Percentiles rank a stretch among this genome's conserved stretches.
Evolutionary conservation across 2,888 invertebrate genomes (phyloP).

Genomic region (Germaria angustata): DNA sequence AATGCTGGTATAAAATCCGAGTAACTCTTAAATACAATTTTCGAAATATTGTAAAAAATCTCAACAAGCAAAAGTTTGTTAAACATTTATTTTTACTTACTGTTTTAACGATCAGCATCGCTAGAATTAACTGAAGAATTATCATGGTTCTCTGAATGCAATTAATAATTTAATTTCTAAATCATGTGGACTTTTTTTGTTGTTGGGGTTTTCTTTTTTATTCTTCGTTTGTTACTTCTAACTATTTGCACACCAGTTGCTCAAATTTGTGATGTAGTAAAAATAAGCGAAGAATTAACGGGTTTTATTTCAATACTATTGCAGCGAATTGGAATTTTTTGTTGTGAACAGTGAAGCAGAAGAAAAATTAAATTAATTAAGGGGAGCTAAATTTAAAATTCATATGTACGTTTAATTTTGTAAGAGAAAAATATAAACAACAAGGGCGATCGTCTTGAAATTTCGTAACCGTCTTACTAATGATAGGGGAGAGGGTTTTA

Average conservation of each 20-base stretch:
- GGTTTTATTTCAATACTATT: constrained; percentile 31
- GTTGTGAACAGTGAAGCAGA: background rate
- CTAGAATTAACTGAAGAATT: constrained; percentile 22
- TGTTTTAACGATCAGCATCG: constrained; percentile 3
- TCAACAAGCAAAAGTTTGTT: too few relatives aligned
- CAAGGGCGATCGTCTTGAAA: too few relatives aligned
- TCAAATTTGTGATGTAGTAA: background rate
- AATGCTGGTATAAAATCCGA: constrained; percentile 43
- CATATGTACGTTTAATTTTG: too few relatives aligned
- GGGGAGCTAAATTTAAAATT: too few relatives aligned
- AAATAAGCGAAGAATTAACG: constrained; percentile 39
- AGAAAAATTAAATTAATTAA: too few relatives aligned
- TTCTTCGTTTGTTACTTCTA: background rate
- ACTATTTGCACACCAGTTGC: constrained; percentile 6
- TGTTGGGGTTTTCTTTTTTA: background rate
- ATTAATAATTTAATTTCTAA: background rate
- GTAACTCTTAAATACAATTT: constrained; percentile 28
- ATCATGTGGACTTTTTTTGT: background rate
- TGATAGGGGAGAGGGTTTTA: too few relatives aligned
- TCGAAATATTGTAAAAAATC: too few relatives aligned
- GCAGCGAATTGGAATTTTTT: constrained; percentile 8
- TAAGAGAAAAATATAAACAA: too few relatives aligned
- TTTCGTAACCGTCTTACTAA: too few relatives aligned
- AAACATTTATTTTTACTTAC: constrained; percentile 13
- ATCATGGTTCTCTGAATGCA: constrained; percentile 22